Percentiles rank a stretch among this genome's conserved stretches.
These are phyloP conservation scores for Patella vulgata DNA, from an alignment of 1,140 invertebrate genomes.

Conservation along the genomic window DNA sequence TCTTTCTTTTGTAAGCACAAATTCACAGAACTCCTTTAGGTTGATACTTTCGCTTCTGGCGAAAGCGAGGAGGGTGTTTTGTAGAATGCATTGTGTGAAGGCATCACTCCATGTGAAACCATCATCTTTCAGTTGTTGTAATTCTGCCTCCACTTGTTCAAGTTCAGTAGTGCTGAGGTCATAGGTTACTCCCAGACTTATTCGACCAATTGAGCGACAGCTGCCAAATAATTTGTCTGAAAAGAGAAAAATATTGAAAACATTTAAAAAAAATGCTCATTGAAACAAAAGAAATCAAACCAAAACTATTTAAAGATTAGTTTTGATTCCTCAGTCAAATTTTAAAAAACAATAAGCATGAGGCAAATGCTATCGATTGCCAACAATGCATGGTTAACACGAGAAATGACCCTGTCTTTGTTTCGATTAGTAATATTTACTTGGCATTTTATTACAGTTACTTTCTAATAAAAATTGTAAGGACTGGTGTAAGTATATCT, in stretches of 20 bases:
- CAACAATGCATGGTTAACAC: too few species aligned
- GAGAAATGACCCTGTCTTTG: too few species aligned
- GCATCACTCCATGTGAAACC: slow-evolving; percentile 50
- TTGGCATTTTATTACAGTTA: too few species aligned
- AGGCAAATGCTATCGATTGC: too few species aligned
- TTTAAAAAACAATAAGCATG: too few species aligned
- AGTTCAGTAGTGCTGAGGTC: slow-evolving; percentile 31
- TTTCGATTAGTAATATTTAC: too few species aligned
- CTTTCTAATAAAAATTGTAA: too few species aligned
- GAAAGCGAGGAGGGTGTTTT: slow-evolving; percentile 44
- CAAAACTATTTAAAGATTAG: too few species aligned
- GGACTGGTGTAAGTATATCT: too few species aligned
- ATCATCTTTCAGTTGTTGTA: slow-evolving; percentile 32
- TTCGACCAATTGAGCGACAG: slow-evolving; percentile 13
- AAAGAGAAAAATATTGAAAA: slow-evolving; percentile 13
- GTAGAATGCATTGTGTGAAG: slow-evolving; percentile 52
- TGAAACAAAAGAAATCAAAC: too few species aligned
- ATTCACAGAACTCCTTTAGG: slow-evolving; percentile 32
- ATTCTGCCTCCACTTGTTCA: slow-evolving; percentile 34
- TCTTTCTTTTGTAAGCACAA: slow-evolving; percentile 21
- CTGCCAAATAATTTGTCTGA: slow-evolving; percentile 52
- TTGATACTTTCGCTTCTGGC: slow-evolving; percentile 24
- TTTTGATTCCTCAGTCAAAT: too few species aligned
- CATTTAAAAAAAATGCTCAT: too few species aligned
- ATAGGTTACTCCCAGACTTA: neutral